Percentiles rank a stretch among this genome's conserved stretches.
Evolutionary conservation across 1,140 invertebrate species (phyloP).

Genomic region (Phocides pigmalion): DNA sequence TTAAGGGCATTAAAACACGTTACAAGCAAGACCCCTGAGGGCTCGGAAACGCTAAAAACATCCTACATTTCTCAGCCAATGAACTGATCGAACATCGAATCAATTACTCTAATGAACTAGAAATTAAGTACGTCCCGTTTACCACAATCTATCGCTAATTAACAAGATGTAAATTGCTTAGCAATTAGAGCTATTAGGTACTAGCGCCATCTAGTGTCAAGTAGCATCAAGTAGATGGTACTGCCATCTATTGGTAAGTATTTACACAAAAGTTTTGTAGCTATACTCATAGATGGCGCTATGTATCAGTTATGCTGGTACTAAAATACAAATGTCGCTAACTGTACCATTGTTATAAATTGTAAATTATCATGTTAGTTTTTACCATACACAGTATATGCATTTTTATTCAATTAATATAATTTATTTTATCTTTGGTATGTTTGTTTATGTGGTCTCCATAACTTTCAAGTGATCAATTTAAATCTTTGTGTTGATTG

Average conservation of each 20-base stretch:
- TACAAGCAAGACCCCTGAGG: background rate
- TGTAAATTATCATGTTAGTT: too few relatives aligned
- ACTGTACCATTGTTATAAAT: background rate
- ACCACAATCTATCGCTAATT: slow-evolving; percentile 28
- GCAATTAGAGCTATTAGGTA: background rate
- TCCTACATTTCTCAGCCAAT: slow-evolving; percentile 20
- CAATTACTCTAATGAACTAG: slow-evolving; percentile 32
- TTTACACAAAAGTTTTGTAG: background rate
- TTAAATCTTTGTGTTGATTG: too few relatives aligned
- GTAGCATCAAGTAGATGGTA: background rate
- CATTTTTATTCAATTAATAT: too few relatives aligned
- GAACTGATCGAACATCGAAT: slow-evolving; percentile 14
- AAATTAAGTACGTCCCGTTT: slow-evolving; percentile 32
- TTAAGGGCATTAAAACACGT: slow-evolving; percentile 18
- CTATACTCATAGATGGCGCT: background rate
- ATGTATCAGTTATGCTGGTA: background rate
- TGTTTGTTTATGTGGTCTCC: too few relatives aligned
- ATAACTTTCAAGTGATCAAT: too few relatives aligned
- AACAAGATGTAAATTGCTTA: slow-evolving; percentile 26
- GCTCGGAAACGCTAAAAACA: slow-evolving; percentile 14
- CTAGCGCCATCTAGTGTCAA: slow-evolving; percentile 4
- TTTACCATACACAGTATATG: too few relatives aligned
- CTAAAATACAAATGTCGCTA: slow-evolving; percentile 9
- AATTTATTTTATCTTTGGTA: too few relatives aligned
- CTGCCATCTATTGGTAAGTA: slow-evolving; percentile 9